Conservation (phyloP, 2,888 invertebrate genomes). For the Pristionchus fissidentatus region DNA sequence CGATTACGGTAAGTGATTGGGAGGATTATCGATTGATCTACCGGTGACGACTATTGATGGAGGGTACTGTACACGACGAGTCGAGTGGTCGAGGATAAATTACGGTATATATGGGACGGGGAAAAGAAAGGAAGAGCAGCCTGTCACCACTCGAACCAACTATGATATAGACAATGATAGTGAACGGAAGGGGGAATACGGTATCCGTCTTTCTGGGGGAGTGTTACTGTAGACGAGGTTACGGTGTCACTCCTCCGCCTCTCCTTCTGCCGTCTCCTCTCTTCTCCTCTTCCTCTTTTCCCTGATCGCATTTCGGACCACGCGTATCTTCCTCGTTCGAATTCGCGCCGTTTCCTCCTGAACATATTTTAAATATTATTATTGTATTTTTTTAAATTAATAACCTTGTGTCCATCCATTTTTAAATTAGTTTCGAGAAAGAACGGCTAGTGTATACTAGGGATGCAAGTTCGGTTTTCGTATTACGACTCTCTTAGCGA, state of each 20-base stretch:
- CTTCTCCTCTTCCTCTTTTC: constrained; percentile 31
- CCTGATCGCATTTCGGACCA: constrained; percentile 15
- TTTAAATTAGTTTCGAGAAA: no score
- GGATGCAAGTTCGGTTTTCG: no score
- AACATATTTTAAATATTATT: no score
- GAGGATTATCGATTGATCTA: constrained; percentile 24
- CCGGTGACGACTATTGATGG: not conserved
- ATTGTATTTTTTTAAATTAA: no score
- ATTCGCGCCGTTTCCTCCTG: no score
- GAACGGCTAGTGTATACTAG: no score
- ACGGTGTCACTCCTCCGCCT: not conserved
- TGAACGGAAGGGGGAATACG: not conserved
- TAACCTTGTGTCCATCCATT: no score
- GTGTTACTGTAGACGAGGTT: no score
- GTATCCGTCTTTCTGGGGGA: no score
- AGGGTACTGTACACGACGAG: constrained; percentile 11
- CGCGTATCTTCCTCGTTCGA: constrained; percentile 3
- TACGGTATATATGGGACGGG: not conserved
- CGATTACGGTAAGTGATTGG: constrained; percentile 39
- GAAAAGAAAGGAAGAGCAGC: no score
- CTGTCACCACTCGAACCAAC: constrained; percentile 23
- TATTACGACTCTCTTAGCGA: no score
- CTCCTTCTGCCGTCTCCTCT: not conserved
- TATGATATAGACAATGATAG: constrained; percentile 37
- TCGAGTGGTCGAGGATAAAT: not conserved